A percentile compares a stretch with the other conserved stretches of the same genome.
Evolutionary conservation across 2,797 vertebrate species (phyloP).

Genomic region (Emydoidea blandingii): DNA sequence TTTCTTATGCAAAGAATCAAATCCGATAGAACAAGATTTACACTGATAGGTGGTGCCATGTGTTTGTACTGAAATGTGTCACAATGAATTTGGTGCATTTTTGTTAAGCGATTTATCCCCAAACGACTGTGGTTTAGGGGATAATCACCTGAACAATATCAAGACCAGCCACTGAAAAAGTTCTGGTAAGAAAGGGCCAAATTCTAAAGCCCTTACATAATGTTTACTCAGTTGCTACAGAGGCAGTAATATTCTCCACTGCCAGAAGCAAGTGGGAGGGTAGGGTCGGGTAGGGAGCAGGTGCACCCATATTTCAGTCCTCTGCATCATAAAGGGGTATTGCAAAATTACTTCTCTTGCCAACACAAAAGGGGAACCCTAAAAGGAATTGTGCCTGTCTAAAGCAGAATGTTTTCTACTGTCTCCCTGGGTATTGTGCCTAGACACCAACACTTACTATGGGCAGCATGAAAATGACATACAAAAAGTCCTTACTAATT

Average conservation of each 20-base stretch:
- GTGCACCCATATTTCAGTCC: constrained; percentile 58
- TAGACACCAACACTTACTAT: background rate
- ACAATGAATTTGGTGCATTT: background rate
- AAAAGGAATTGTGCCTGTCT: background rate
- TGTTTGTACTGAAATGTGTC: constrained; percentile 22
- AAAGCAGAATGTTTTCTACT: background rate
- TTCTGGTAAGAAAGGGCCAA: constrained; percentile 55
- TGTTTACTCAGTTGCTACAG: constrained; percentile 54
- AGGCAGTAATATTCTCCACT: constrained; percentile 45
- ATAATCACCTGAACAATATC: constrained; percentile 55
- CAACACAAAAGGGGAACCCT: constrained; percentile 42
- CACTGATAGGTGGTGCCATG: background rate
- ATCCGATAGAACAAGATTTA: constrained; percentile 5
- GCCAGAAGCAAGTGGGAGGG: constrained; percentile 54
- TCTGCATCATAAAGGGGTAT: constrained; percentile 32
- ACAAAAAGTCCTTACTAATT: constrained; percentile 18
- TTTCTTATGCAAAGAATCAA: background rate
- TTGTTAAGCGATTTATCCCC: background rate
- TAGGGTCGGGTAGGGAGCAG: constrained; percentile 42
- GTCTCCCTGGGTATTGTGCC: background rate
- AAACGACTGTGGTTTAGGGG: background rate
- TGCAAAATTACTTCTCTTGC: constrained; percentile 43
- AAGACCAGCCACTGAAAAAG: constrained; percentile 64
- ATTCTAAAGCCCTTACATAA: constrained; percentile 29
- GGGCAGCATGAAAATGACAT: constrained; percentile 15